These are phyloP conservation scores for Saguinus imperator DNA, from an alignment of 2,113 vertebrate genomes.

Conservation along the genomic window DNA sequence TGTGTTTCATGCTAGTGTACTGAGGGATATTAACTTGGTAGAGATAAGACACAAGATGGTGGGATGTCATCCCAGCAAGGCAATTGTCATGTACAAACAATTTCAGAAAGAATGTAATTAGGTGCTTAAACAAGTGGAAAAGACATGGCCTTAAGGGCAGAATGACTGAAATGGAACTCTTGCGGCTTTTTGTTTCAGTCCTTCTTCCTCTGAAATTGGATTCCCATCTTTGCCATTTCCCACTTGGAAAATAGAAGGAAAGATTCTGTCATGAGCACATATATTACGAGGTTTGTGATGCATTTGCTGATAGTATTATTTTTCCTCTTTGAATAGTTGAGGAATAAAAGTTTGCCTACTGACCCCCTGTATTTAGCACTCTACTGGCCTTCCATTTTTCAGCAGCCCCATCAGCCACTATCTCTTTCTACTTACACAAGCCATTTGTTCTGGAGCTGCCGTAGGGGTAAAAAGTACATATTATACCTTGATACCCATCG, in stretches of 20 bases:
- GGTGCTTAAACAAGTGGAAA: not conserved
- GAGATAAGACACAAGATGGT: not conserved
- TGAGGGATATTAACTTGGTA: not conserved
- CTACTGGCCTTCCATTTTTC: not conserved
- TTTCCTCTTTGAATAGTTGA: not conserved
- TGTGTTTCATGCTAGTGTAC: not conserved
- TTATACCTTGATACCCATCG: not conserved
- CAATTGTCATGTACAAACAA: not conserved
- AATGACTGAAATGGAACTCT: not conserved
- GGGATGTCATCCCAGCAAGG: not conserved
- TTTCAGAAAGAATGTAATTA: conserved; percentile 35
- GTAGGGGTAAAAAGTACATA: not conserved
- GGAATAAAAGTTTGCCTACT: not conserved
- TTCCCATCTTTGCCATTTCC: not conserved
- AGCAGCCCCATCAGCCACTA: not conserved
- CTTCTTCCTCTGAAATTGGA: not conserved
- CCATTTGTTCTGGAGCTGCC: conserved; percentile 10
- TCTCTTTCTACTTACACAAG: not conserved
- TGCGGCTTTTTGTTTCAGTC: not conserved
- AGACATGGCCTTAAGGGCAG: not conserved
- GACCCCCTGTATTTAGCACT: not conserved
- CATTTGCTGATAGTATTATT: not conserved
- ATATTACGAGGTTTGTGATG: not conserved
- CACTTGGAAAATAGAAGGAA: not conserved
- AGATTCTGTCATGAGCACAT: not conserved